Evolutionary conservation across 2,113 vertebrate species (phyloP).

Genomic region (Azemiops feae): DNA sequence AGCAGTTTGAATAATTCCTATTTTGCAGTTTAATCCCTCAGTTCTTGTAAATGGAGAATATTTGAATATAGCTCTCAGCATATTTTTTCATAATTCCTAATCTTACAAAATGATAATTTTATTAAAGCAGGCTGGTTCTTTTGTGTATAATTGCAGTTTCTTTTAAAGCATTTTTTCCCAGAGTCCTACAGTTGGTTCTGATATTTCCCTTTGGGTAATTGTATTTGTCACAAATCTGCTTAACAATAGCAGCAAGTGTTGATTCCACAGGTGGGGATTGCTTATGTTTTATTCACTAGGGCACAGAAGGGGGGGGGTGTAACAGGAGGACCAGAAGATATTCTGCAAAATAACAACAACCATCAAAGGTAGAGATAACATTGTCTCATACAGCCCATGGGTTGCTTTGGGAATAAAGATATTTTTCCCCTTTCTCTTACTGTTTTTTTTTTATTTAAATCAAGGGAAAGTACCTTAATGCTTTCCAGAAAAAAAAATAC

Average conservation of each 20-base stretch:
- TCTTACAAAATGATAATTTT: constrained; percentile 53
- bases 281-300: not conserved
- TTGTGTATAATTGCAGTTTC: constrained; percentile 45
- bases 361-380: not conserved
- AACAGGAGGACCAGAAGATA: not conserved
- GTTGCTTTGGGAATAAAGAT: not conserved
- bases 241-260: not conserved
- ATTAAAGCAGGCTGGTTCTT: constrained; percentile 53
- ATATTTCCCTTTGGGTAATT: not conserved
- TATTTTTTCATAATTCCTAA: constrained; percentile 61
- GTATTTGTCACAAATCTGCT: not conserved
- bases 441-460: constrained; percentile 5
- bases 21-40: not conserved
- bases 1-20: not conserved
- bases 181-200: not conserved
- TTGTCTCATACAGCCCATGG: not conserved
- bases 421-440: not conserved
- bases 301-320: not conserved
- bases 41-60: not conserved
- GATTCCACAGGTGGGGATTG: not conserved
- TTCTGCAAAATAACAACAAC: not conserved
- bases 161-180: not conserved
- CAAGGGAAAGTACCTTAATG: not conserved
- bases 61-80: constrained; percentile 55
- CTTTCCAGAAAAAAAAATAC: not conserved